Evolutionary conservation across 2,797 vertebrate species (phyloP).

Genomic region (Pangasius sanitwongsei): DNA sequence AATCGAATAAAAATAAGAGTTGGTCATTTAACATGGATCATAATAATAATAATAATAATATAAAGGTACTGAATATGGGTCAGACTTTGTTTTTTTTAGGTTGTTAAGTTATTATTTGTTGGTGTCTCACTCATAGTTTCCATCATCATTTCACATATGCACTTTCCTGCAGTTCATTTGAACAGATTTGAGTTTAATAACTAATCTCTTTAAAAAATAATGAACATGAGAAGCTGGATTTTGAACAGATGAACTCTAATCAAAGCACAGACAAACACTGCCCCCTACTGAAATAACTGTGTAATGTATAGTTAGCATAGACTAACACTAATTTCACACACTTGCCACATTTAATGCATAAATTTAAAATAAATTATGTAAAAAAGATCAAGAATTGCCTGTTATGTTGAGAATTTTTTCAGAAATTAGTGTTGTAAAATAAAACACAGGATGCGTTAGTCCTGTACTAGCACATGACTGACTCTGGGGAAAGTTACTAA

Average conservation of each 20-base stretch:
- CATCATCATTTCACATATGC: conserved; percentile 29
- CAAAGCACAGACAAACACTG: conserved; percentile 51
- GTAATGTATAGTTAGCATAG: neutral
- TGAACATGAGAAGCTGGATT: conserved; percentile 22
- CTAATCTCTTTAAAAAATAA: conserved; percentile 18
- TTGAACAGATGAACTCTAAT: neutral
- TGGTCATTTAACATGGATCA: neutral
- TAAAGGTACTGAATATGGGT: neutral
- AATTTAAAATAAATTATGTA: neutral
- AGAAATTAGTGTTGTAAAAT: neutral
- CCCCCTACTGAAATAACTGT: conserved; percentile 53
- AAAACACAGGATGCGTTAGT: neutral
- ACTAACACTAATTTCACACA: neutral
- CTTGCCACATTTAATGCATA: neutral
- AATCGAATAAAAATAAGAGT: neutral
- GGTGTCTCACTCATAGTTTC: neutral
- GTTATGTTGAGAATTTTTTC: neutral
- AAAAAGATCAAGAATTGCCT: neutral
- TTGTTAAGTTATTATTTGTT: neutral
- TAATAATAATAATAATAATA: neutral
- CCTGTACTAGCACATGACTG: neutral
- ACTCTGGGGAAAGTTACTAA: neutral
- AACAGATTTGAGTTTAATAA: conserved; percentile 36
- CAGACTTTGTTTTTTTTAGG: neutral
- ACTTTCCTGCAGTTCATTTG: conserved; percentile 16